Conservation (phyloP, 2,113 vertebrate species). For the Istiophorus platypterus region DNA sequence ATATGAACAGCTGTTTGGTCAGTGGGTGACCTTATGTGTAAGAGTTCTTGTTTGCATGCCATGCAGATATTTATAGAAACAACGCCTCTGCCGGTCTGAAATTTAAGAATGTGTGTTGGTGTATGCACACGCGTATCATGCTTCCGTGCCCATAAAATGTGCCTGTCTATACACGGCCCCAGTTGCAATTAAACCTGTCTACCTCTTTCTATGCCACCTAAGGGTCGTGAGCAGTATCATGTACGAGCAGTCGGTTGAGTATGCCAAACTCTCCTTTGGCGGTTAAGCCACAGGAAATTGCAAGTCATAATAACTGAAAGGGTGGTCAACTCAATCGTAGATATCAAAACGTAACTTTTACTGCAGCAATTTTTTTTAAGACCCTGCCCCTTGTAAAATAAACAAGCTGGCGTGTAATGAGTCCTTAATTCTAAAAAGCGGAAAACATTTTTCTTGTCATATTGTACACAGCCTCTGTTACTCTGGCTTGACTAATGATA, state of each 20-base stretch:
- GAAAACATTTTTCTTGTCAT: not conserved
- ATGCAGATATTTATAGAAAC: slow-evolving; percentile 69
- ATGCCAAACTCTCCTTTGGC: not conserved
- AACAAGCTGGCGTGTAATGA: not conserved
- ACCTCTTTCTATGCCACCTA: not conserved
- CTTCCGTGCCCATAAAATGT: slow-evolving; percentile 4
- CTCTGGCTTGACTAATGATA: not conserved
- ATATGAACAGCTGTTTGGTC: slow-evolving; percentile 68
- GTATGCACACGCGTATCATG: slow-evolving; percentile 20
- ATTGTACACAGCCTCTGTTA: not conserved
- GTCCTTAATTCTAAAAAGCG: not conserved
- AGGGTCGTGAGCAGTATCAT: not conserved
- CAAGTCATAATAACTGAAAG: slow-evolving; percentile 66
- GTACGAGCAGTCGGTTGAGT: not conserved
- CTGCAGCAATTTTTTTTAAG: not conserved
- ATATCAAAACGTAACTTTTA: slow-evolving; percentile 13
- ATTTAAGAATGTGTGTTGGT: slow-evolving; percentile 40
- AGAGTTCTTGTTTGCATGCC: slow-evolving; percentile 68
- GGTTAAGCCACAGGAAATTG: slow-evolving; percentile 55
- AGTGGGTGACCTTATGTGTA: slow-evolving; percentile 58
- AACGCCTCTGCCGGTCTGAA: slow-evolving; percentile 46
- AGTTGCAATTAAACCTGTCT: not conserved
- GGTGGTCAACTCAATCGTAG: slow-evolving; percentile 39
- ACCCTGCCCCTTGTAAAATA: not conserved
- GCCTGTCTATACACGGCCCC: not conserved